phyloP scores from a whole-genome alignment of 2,113 vertebrate species.

The Strix aluco region DNA sequence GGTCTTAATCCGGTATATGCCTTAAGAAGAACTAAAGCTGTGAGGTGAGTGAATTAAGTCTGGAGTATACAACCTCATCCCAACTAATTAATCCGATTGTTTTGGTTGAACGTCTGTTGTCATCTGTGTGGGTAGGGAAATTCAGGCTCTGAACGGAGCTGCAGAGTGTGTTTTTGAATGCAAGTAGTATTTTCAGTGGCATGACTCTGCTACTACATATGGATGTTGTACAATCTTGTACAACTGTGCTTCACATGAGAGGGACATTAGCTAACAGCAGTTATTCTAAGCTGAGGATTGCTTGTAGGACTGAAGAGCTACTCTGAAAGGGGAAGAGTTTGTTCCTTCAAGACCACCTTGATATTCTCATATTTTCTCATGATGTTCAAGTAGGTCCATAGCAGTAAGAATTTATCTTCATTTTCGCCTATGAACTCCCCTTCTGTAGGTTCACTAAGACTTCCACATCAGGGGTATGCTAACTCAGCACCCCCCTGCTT shows the following conservation, averaged over 20 bases:
- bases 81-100: constrained; percentile 19
- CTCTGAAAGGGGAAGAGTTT: background rate
- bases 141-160: background rate
- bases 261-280: background rate
- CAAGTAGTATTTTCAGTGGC: background rate
- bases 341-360: background rate
- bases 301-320: background rate
- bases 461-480: background rate
- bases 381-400: background rate
- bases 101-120: constrained; percentile 18
- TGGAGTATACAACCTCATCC: background rate
- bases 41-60: constrained; percentile 34
- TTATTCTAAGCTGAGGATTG: background rate
- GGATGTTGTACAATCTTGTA: background rate
- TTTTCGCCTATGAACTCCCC: background rate
- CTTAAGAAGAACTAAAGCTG: background rate
- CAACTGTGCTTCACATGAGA: background rate
- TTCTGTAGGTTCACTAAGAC: background rate
- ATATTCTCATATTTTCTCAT: background rate
- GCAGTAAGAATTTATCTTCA: background rate
- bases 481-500: background rate
- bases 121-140: background rate
- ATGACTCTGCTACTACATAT: background rate
- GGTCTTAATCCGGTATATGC: background rate
- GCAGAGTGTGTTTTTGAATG: background rate